These are phyloP conservation scores for Microcebus jonahi DNA, from an alignment of 2,113 vertebrate genomes.

Conservation along the genomic window DNA sequence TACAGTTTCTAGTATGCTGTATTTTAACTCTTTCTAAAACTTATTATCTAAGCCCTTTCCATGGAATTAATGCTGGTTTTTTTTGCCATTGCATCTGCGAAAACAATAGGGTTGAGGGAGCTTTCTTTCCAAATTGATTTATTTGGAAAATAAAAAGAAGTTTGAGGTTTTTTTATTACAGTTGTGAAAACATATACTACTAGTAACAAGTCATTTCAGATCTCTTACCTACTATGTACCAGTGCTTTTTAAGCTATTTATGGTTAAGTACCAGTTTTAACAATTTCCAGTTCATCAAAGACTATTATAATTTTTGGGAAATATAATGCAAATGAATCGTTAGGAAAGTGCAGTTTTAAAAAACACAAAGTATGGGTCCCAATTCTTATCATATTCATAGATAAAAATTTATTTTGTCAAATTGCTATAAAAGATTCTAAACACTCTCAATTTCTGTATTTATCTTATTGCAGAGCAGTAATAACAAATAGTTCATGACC, in stretches of 20 bases:
- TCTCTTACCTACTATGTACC: not conserved
- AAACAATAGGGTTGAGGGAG: not conserved
- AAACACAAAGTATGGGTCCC: not conserved
- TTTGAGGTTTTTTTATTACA: slow-evolving; percentile 15
- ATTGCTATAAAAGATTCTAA: slow-evolving; percentile 21
- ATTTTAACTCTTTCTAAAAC: slow-evolving; percentile 43
- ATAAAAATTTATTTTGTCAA: not conserved
- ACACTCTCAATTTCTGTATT: not conserved
- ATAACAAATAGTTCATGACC: not conserved
- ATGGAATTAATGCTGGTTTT: not conserved
- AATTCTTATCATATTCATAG: slow-evolving; percentile 14
- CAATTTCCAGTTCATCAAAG: not conserved
- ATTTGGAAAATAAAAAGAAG: not conserved
- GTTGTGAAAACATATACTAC: not conserved
- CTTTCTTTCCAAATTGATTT: slow-evolving; percentile 32
- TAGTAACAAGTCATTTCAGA: slow-evolving; percentile 15
- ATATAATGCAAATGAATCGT: not conserved
- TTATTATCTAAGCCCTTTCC: not conserved
- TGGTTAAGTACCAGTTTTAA: not conserved
- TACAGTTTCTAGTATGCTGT: not conserved
- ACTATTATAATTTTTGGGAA: slow-evolving; percentile 33
- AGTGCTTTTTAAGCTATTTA: not conserved
- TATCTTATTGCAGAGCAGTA: not conserved
- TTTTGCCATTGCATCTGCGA: not conserved
- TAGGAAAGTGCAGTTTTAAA: slow-evolving; percentile 27